These are phyloP conservation scores for Ephydatia muelleri DNA, from an alignment of 37 sponge, comb jelly and placozoan species.

Conservation along the genomic window DNA sequence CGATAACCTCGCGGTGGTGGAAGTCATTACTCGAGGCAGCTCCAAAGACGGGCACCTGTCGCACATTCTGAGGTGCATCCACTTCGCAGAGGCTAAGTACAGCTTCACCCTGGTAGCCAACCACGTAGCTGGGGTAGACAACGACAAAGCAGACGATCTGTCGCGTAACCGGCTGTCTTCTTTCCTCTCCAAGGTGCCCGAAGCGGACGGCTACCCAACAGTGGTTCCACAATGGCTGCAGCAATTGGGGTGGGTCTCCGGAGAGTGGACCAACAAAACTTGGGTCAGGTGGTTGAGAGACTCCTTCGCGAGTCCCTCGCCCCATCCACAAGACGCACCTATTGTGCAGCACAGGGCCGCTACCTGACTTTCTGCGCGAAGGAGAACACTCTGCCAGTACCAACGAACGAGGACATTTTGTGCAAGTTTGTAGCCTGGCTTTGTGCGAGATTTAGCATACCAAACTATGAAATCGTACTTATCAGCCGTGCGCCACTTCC, in stretches of 20 bases:
- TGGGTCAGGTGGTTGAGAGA: conserved; percentile 40
- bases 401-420: neutral
- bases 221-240: conserved; percentile 21
- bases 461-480: conserved; percentile 12
- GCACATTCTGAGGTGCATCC: conserved; percentile 43
- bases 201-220: conserved; percentile 8
- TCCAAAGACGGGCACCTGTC: conserved; percentile 15
- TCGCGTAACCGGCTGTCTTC: conserved; percentile 16
- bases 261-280: conserved; percentile 36
- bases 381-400: neutral
- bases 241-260: neutral
- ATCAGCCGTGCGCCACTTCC: conserved; percentile 27
- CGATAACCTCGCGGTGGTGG: conserved; percentile 61
- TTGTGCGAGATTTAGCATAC: neutral
- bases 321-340: conserved; percentile 20
- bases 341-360: conserved; percentile 7
- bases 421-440: conserved; percentile 5
- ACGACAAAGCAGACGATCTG: conserved; percentile 43
- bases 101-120: conserved; percentile 17
- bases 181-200: conserved; percentile 9
- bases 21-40: conserved; percentile 15
- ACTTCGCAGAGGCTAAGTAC: conserved; percentile 22
- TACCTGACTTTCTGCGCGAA: conserved; percentile 10
- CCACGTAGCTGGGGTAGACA: conserved; percentile 42
- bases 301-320: conserved; percentile 8